Evolutionary conservation across 2,797 vertebrate species (phyloP), one percentile per base, ranked within the genome.

Genomic region (Phrynocephalus guinanensis): DNA sequence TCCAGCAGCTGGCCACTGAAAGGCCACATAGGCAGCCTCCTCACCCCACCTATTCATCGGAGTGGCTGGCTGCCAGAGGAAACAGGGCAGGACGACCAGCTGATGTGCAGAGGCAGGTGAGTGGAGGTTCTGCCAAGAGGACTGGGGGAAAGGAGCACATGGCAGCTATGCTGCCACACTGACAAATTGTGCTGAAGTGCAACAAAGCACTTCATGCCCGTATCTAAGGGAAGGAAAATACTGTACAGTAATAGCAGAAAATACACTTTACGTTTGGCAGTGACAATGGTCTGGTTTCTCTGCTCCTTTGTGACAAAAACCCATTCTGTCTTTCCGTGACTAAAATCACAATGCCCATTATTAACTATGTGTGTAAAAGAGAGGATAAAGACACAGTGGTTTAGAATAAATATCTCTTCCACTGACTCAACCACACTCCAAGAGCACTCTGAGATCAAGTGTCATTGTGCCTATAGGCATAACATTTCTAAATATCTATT

Each of bases 251-350:
- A 38, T 30, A 22, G 26, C 7, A 20, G 13, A 75, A 33, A 75
- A 75, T 71, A 60, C 26, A 60, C 50, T 52, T 30, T 30, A 18
- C 16, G 20, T 20, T 80, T 80, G 79, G 22, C 52, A 63, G 28
- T 63, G 28, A 13, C 79, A 63, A 33, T 63, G 7, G 5, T 16
- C 52, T 80, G 82, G 84, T 77, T 88, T 88, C 72, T 89, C 90
- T 18, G 50, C n/a, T 86, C 38, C 67, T 82, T 44, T 82, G 7
- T 63, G 71, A 18, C 87, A 70, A 5, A 90, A 70, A 67, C 83
- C 75, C 6, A 86, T 15, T 50, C 67, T 44, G 66, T 28, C 28
- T 82, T 70, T 70, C 28, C n/a, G 33, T 1, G 60, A 77, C 13
- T 76, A 30, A 33, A 28, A 71, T 71, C n/a, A 71, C n/a, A n/a